phyloP scores from a whole-genome alignment of 2,888 invertebrate genomes.

The Dryobota labecula region DNA sequence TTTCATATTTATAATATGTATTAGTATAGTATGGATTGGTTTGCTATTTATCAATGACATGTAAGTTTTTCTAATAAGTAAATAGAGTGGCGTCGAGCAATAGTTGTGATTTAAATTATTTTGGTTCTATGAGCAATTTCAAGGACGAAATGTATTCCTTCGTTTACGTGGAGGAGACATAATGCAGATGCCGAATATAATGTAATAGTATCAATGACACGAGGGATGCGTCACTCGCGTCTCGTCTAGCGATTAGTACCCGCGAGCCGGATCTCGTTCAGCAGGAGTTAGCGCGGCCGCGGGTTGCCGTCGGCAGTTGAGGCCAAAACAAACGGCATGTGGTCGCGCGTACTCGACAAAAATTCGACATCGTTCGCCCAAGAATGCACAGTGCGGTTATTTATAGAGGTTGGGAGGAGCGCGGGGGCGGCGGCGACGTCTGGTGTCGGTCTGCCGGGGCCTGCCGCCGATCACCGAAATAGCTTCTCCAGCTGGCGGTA shows the following conservation, averaged over 20 bases:
- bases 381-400: slow-evolving; percentile 90
- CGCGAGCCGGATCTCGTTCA: slow-evolving; percentile 42
- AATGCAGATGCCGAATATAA: slow-evolving; percentile 2
- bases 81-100: too few relatives aligned
- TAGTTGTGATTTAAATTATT: background rate
- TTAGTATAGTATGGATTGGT: too few relatives aligned
- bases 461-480: slow-evolving; percentile 91
- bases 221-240: slow-evolving; percentile 39
- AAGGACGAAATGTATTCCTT: background rate
- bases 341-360: slow-evolving; percentile 91
- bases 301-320: slow-evolving; percentile 72
- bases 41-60: background rate
- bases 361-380: slow-evolving; percentile 90
- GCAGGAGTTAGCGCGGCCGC: slow-evolving; percentile 41
- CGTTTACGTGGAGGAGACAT: background rate
- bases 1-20: too few relatives aligned
- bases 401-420: slow-evolving; percentile 88
- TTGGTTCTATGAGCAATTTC: background rate
- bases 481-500: slow-evolving; percentile 89
- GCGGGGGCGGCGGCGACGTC: slow-evolving; percentile 90
- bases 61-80: background rate
- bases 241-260: slow-evolving; percentile 23
- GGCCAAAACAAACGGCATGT: slow-evolving; percentile 90
- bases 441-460: slow-evolving; percentile 92
- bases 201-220: slow-evolving; percentile 32